Evolutionary conservation across 2,113 vertebrate genomes (phyloP).

Genomic region (Cavia aperea): DNA sequence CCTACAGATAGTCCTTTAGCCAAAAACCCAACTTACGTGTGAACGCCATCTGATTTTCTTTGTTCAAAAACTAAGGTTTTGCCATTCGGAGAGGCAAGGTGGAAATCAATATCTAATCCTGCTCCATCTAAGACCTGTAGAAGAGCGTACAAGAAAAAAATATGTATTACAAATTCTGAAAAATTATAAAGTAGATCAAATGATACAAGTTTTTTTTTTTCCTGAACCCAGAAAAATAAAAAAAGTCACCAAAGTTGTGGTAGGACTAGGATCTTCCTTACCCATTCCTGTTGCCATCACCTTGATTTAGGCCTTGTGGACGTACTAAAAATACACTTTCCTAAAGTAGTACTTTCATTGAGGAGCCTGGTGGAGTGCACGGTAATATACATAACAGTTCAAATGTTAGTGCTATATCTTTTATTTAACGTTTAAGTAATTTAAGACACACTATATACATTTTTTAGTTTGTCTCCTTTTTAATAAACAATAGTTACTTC

Average conservation of each 20-base stretch:
- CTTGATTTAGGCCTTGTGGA: slow-evolving; percentile 29
- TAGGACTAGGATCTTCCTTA: slow-evolving; percentile 1
- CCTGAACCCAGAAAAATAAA: not conserved
- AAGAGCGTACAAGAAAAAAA: slow-evolving; percentile 29
- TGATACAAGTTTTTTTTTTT: slow-evolving; percentile 14
- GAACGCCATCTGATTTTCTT: slow-evolving; percentile 94
- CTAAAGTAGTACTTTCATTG: not conserved
- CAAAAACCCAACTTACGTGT: slow-evolving; percentile 84
- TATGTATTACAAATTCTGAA: slow-evolving; percentile 34
- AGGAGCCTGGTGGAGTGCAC: not conserved
- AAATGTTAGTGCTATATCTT: not conserved
- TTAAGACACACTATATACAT: not conserved
- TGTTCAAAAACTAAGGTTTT: slow-evolving; percentile 87
- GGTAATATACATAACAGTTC: slow-evolving; percentile 15
- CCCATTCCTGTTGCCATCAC: slow-evolving; percentile 15
- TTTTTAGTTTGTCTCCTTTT: slow-evolving; percentile 24
- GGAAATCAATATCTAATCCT: slow-evolving; percentile 93
- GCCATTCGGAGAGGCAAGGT: slow-evolving; percentile 85
- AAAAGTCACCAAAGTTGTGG: not conserved
- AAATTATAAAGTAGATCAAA: not conserved
- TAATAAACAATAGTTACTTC: not conserved
- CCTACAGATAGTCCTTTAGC: not conserved
- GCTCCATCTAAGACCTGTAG: slow-evolving; percentile 92
- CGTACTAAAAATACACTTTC: slow-evolving; percentile 34
- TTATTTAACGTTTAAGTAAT: not conserved